Conservation (phyloP, 2,797 vertebrate species). For the Enteromius treurensis region DNA sequence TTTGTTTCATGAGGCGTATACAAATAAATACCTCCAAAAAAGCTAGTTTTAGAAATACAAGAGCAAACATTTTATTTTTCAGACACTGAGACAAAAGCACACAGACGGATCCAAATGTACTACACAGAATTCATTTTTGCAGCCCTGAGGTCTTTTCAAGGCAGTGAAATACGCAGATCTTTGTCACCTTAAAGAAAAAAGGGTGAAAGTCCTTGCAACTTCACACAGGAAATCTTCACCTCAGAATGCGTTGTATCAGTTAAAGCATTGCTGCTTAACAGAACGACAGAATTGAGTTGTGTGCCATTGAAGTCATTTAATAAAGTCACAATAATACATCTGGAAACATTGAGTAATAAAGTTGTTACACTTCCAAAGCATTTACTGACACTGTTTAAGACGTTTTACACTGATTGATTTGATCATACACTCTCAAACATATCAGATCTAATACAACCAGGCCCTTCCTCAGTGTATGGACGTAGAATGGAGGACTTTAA, state of each 20-base stretch:
- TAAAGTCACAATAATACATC: neutral
- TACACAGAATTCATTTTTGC: conserved; percentile 22
- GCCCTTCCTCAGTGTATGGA: neutral
- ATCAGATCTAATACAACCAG: neutral
- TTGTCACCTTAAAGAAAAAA: conserved; percentile 7
- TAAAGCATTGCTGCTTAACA: neutral
- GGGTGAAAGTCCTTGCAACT: conserved; percentile 39
- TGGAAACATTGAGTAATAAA: neutral
- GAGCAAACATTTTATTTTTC: conserved; percentile 52
- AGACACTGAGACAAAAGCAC: neutral
- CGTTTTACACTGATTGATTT: conserved; percentile 2
- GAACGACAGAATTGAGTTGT: neutral
- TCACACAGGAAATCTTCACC: conserved; percentile 30
- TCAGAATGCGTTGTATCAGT: neutral
- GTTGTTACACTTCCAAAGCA: neutral
- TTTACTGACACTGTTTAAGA: conserved; percentile 10
- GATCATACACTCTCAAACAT: conserved; percentile 2
- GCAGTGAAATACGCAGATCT: neutral
- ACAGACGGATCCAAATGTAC: conserved; percentile 20
- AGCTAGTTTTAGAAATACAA: conserved; percentile 40
- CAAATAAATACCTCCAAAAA: conserved; percentile 13
- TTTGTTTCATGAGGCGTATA: neutral
- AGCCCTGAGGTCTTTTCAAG: conserved; percentile 54
- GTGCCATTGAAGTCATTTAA: neutral
- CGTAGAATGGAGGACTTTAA: conserved; percentile 18